Evolutionary conservation across 2,888 invertebrate species (phyloP), one percentile per base, ranked within the genome.

Genomic region (Eupelmus urozonus): DNA sequence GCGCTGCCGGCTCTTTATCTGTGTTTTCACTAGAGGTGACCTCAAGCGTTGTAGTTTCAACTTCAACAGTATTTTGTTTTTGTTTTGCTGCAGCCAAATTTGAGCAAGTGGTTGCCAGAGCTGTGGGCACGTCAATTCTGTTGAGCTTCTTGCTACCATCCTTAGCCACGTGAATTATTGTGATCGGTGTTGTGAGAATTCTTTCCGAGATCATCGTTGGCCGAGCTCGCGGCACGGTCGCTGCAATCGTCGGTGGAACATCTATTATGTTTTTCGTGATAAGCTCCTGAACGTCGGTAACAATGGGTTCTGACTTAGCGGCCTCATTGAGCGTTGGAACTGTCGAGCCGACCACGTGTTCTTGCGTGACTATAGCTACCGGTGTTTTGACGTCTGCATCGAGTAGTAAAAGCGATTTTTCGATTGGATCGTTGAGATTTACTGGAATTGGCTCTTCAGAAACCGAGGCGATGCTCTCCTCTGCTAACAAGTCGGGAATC

Each of bases 141-240:
- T 72, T 76, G 20, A 76, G 29, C n/a, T 76, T 73, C 4, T 65
- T 80, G 27, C 53, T 73, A 11, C 73, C 73, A 45, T 80, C 75
- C 9, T 70, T 73, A 13, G 34, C 23, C 42, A 76, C 45, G 25
- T 78, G 76, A 23, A 78, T 76, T 20, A 76, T 69, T 11, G 78
- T 78, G 7, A 80, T 80, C 20, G 78, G 78, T 2, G 75, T 78
- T 63, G 75, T 80, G 18, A 80, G 63, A 59, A 78, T 72, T 16
- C 29, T 67, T 25, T 77, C 77, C 1, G 80, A 80, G 27, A 71
- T 78, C 62, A 77, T 63, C 2, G 71, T 78, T 1, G 80, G 80
- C 7, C 76, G 79, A 2, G 63, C 34, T 16, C 70, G 67, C 23
- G 59, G 1, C 42, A 18, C 2, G 5, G 73, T 60, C 18, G 65